Evolutionary conservation across 2,888 invertebrate genomes (phyloP), one percentile per base, ranked within the genome.

Genomic region (Brachyopa scutellaris): DNA sequence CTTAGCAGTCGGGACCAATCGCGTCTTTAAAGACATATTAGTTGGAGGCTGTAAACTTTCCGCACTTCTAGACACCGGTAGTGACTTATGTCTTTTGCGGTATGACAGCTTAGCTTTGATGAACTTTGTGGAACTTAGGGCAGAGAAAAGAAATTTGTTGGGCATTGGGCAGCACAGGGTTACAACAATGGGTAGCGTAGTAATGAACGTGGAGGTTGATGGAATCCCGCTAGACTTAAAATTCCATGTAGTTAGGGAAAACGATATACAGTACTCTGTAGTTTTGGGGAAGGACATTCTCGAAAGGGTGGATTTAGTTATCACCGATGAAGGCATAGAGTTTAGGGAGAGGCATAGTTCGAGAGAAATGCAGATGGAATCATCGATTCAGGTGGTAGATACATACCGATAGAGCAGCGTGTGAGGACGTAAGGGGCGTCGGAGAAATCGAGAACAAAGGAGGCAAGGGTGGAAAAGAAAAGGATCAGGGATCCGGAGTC

Each of bases 21-120:
- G 42, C 6, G 7, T 66, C 1, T 42, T 61, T 19, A 45, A 61
- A 11, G 31, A 31, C 6, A 61, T 61, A 4, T 4, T 0, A 3
- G 38, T 70, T 6, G 23, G 29, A n/a, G 49, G 59, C 5, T 5
- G 19, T 33, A 38, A 13, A 8, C 2, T 70, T 3, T 26, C 15
- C 5, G 59, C 70, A n/a, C 23, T 70, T 7, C 7, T 70, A 17
- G 69, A 70, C 11, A 67, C 55, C 1, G 67, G 55, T 5, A 67
- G 67, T 36, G 55, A 67, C 33, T 11, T 55, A 4, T 55, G 38
- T 11, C 21, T 55, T 3, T 11, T 55, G 19, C n/a, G 55, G 0
- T 8, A 55, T 11, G 55, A 61, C 31, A 29, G 13, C 8, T 17
- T 42, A 9, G 5, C n/a, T 6, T 15, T 8, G n/a, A 42, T 42